Conservation (phyloP, 2,888 invertebrate genomes). For the Zaprionus lineosus region DNA sequence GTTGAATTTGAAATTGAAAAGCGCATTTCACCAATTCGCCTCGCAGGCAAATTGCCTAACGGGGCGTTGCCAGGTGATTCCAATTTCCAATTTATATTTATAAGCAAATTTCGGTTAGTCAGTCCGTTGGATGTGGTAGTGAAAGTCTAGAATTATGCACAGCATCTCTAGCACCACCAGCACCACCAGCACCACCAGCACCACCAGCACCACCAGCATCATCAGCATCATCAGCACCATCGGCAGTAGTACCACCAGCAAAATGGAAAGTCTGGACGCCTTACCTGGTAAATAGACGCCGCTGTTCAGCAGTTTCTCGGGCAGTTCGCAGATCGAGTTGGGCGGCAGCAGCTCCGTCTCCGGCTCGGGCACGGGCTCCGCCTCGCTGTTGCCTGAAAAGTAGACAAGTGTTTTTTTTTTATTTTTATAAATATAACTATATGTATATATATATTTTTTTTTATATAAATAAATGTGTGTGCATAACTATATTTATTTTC, state of each 20-base stretch:
- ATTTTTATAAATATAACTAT: not conserved
- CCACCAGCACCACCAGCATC: conserved; percentile 11
- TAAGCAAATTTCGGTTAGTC: conserved; percentile 54
- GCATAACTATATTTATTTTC: conserved; percentile 8
- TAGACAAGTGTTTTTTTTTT: conserved; percentile 33
- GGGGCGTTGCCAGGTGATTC: conserved; percentile 58
- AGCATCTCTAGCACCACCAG: conserved; percentile 15
- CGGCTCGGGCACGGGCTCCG: conserved; percentile 54
- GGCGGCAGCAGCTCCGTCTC: conserved; percentile 84
- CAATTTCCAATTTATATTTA: conserved; percentile 64
- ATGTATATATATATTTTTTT: conserved; percentile 14
- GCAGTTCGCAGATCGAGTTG: conserved; percentile 86
- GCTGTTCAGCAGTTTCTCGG: conserved; percentile 87
- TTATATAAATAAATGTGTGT: no score
- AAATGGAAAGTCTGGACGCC: conserved; percentile 74
- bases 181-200: conserved; percentile 23
- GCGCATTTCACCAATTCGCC: conserved; percentile 48
- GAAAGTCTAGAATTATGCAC: conserved; percentile 71
- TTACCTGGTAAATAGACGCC: conserved; percentile 88
- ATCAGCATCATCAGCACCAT: conserved; percentile 18
- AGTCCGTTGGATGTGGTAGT: conserved; percentile 33
- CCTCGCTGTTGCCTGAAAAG: conserved; percentile 35
- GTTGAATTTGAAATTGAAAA: conserved; percentile 36
- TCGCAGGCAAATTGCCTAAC: conserved; percentile 57
- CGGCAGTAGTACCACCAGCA: conserved; percentile 26